These are phyloP conservation scores for Chaenodraco wilsoni DNA, from an alignment of 2,797 vertebrate genomes.

Conservation along the genomic window DNA sequence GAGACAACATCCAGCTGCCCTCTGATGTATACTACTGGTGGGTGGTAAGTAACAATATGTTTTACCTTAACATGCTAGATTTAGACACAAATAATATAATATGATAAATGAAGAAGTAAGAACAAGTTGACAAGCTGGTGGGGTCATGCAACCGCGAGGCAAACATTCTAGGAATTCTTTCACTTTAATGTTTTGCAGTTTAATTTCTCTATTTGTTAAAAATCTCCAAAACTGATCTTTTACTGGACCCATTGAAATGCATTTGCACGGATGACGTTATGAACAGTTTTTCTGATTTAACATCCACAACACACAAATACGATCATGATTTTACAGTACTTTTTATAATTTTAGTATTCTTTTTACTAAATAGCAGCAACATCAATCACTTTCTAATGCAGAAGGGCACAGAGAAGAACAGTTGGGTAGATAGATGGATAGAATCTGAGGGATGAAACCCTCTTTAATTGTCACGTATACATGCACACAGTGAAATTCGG, in stretches of 20 bases:
- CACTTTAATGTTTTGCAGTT: neutral
- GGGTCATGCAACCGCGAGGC: no score
- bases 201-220: neutral
- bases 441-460: no score
- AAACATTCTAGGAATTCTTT: no score
- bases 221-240: no score
- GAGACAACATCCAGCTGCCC: constrained; percentile 92
- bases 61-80: neutral
- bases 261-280: neutral
- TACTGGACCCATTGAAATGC: neutral
- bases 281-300: constrained; percentile 1
- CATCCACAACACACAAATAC: neutral
- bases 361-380: neutral
- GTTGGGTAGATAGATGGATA: no score
- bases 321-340: no score
- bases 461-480: no score
- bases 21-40: constrained; percentile 97
- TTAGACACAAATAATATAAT: no score
- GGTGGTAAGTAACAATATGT: constrained; percentile 90
- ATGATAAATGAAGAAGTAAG: no score
- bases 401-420: neutral
- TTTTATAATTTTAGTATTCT: neutral
- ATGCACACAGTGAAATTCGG: no score
- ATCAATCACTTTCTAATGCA: neutral
- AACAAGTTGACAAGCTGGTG: no score